A percentile compares a stretch with the other conserved stretches of the same genome.
These are phyloP conservation scores for Drosophila histrio DNA, from an alignment of 2,888 invertebrate genomes.

Conservation along the genomic window DNA sequence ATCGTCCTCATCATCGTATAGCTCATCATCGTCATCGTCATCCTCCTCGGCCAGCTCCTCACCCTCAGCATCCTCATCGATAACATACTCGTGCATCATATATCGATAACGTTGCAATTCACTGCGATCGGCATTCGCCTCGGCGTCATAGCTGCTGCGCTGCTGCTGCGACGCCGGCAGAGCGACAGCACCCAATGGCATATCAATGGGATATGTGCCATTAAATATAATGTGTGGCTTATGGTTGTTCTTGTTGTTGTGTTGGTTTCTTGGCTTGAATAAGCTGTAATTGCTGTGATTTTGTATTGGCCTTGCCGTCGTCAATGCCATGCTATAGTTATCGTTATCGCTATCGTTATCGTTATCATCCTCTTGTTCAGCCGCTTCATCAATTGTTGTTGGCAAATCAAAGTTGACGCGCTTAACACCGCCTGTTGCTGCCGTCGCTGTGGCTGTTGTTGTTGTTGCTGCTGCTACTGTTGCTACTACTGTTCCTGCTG, in stretches of 20 bases:
- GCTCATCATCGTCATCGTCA: constrained; percentile 56
- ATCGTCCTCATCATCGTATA: constrained; percentile 45
- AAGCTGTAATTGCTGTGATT: constrained; percentile 42
- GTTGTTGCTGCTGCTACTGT: neutral
- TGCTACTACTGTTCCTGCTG: constrained; percentile 12
- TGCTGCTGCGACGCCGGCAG: constrained; percentile 35
- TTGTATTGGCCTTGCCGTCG: constrained; percentile 14
- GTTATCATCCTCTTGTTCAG: constrained; percentile 43
- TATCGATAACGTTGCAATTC: constrained; percentile 63
- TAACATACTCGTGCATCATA: constrained; percentile 65
- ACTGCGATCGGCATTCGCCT: constrained; percentile 73
- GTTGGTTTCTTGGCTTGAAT: constrained; percentile 31
- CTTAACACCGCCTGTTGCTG: constrained; percentile 55
- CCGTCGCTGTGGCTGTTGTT: constrained; percentile 18
- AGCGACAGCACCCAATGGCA: constrained; percentile 84
- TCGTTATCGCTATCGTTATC: constrained; percentile 29
- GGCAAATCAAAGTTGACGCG: constrained; percentile 77
- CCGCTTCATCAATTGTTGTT: constrained; percentile 59
- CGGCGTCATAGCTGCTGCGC: constrained; percentile 73
- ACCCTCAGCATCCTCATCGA: constrained; percentile 72
- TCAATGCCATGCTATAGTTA: constrained; percentile 38
- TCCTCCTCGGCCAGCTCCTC: constrained; percentile 65
- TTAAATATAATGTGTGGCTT: constrained; percentile 88
- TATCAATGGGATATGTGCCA: constrained; percentile 94
- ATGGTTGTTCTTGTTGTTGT: neutral